Conservation (phyloP, 2,113 vertebrate species). For the Salvelinus namaycush region DNA sequence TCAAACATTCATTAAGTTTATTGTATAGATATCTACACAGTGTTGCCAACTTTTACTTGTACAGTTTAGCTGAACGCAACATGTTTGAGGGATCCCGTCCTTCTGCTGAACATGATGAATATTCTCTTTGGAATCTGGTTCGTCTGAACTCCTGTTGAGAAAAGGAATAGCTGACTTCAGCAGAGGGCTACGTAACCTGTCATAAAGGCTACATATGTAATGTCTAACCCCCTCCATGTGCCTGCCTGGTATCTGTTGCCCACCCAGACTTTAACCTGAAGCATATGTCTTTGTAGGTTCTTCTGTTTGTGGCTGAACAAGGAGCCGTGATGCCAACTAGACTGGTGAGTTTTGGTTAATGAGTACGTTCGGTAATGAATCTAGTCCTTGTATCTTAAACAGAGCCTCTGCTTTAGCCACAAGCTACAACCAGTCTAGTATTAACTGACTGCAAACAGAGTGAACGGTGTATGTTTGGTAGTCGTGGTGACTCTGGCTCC, state of each 20-base stretch:
- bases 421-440: too few relatives aligned
- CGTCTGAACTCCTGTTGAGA: constrained; percentile 86
- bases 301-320: not conserved
- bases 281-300: not conserved
- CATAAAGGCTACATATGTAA: not conserved
- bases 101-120: constrained; percentile 65
- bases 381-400: too few relatives aligned
- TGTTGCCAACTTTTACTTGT: too few relatives aligned
- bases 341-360: not conserved
- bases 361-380: too few relatives aligned
- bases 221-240: not conserved
- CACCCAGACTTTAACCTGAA: not conserved
- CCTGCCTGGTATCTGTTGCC: not conserved
- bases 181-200: not conserved
- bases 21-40: too few relatives aligned
- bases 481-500: too few relatives aligned
- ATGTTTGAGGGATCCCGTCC: too few relatives aligned
- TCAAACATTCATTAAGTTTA: too few relatives aligned
- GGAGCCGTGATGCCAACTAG: not conserved
- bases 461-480: too few relatives aligned
- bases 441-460: too few relatives aligned
- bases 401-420: too few relatives aligned
- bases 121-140: constrained; percentile 83
- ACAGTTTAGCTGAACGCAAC: too few relatives aligned
- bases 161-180: constrained; percentile 55